phyloP scores from a whole-genome alignment of 53 echinoderm and acorn worm species.

The Arbacia lixula region DNA sequence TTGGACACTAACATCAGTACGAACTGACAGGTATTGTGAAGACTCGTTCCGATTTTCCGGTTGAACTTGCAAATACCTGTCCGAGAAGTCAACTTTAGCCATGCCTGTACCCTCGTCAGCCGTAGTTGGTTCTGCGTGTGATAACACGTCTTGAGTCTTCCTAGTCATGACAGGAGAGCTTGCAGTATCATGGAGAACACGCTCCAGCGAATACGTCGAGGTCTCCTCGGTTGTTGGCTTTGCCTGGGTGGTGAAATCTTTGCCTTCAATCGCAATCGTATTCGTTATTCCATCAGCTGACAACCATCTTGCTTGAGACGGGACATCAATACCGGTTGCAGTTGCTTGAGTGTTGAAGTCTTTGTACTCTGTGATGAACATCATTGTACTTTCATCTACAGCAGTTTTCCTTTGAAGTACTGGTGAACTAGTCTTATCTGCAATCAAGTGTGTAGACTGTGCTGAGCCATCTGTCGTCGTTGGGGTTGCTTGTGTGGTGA shows the following conservation, averaged over 20 bases:
- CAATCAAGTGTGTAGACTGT: too few species aligned
- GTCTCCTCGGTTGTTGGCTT: not conserved
- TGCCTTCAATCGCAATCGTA: conserved; percentile 7
- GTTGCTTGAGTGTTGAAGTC: conserved; percentile 2
- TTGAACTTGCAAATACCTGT: conserved; percentile 71
- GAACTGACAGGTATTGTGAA: conserved; percentile 7
- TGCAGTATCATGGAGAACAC: not conserved
- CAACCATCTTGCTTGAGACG: not conserved
- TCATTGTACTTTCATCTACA: not conserved
- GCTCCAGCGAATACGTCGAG: not conserved
- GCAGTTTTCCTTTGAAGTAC: too few species aligned
- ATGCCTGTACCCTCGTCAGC: not conserved
- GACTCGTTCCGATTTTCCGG: conserved; percentile 42
- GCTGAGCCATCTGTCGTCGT: not conserved
- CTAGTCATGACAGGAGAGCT: conserved; percentile 8
- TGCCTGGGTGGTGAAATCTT: conserved; percentile 36
- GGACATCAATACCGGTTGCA: not conserved
- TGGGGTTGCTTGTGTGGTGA: conserved; percentile 13
- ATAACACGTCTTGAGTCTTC: conserved; percentile 9
- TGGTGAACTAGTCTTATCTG: too few species aligned
- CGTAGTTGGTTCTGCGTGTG: conserved; percentile 2
- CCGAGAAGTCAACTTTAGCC: conserved; percentile 23
- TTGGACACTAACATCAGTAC: conserved; percentile 17
- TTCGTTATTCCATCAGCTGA: not conserved
- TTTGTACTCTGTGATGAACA: not conserved